Evolutionary conservation across 2,113 vertebrate species (phyloP), one percentile per base, ranked within the genome.

Genomic region (Cebidichthys violaceus): DNA sequence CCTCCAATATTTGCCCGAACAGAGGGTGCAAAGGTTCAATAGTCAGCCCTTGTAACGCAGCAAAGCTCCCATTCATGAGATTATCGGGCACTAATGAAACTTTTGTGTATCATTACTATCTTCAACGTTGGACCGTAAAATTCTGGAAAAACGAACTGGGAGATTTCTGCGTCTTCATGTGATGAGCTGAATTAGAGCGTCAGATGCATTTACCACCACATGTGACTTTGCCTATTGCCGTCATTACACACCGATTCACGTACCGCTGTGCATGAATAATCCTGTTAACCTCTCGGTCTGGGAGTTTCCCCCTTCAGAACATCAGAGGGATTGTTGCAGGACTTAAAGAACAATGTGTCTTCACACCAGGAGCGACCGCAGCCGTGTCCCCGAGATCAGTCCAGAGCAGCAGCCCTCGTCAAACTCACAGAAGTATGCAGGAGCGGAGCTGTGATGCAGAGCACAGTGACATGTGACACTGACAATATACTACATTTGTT

Each of bases 1-100:
- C 22, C 75, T 83, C 50, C 66, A 85, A 90, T 87, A 86, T 93
- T 90, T 87, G 75, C 62, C 70, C 15, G 13, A 75, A 84, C 31
- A 0, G 13, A 70, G 55, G 74, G 31, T 81, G 71, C 31, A 61
- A 85, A 54, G 74, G 73, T 88, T 88, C 65, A 75, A 9, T 11
- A 9, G 84, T 89, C 87, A 79, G 74, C 68, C 64, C 45, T 87
- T 82, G 27, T 82, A 80, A 81, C 27, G 11, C 52, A 68, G 70
- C 68, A 67, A 77, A 85, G 70, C 80, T 77, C 68, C 50, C 70
- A 69, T 87, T 88, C 90, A 84, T 60, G 71, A 67, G 73, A 89
- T 85, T 72, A 87, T 82, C 86, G 60, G 75, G 61, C 75, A 43
- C 81, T 79, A 79, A 87, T 77, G 78, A 76, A 79, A 68, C 70